Base-by-base conservation (phyloP, 2,797 vertebrate species). In the Sylvia borin region DNA sequence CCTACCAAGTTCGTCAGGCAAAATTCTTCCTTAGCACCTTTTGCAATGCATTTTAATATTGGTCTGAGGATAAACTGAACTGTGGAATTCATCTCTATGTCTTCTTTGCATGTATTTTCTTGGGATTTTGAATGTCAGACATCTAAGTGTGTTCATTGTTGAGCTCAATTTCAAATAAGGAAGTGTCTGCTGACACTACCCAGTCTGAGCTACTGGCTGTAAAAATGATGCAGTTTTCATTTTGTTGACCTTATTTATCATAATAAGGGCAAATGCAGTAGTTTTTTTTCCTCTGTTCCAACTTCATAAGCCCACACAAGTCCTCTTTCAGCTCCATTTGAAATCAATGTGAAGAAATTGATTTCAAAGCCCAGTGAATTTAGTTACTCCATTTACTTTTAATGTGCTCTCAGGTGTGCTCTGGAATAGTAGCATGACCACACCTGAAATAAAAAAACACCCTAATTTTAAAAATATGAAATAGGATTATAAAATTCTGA, bases 311-410 rank as follows among this genome's bases (percentile, higher is more conserved):
- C 40, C 40, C 55, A n/a, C 21, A 20, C 25, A 92, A 78, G 73
- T 84, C 32, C 51, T 84, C 83, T 66, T 94, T 88, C 70, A 88
- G 83, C 58, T 92, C 92, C 76, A 62, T 92, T 93, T 96, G 74
- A 93, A 94, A 88, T 94, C 90, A 85, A 64, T 79, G 66, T 90
- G 68, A 75, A 92, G 60, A 92, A 92, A 95, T 64, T 78, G 55
- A 94, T 95, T 88, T 92, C 73, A 86, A 95, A 89, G 73, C 80
- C 76, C 47, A 34, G 58, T 73, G 92, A 95, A 85, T 88, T 93
- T 62, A 45, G 76, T 60, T 94, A 90, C 48, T 84, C 73, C 27
- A 54, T 21, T 86, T 83, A 73, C 76, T 90, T 85, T 34, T 68
- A 89, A 81, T 86, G 62, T 54, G 45, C 82, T 88, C 73, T 96